Percentiles rank a stretch among this genome's conserved stretches.
phyloP scores from a whole-genome alignment of 2,113 vertebrate genomes.

The Hippocampus guttulatus region DNA sequence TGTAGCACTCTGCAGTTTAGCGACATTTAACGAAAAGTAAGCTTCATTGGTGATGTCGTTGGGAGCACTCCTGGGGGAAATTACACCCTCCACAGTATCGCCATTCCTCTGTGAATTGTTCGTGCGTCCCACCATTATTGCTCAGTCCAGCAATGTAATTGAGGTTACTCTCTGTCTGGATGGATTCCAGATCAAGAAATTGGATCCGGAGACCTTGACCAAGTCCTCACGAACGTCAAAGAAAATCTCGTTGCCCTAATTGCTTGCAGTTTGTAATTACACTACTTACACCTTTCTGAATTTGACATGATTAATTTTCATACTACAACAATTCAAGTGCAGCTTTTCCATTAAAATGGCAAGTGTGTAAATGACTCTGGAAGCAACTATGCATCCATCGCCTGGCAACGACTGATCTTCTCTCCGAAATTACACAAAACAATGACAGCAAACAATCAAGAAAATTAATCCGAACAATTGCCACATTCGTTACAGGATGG shows the following conservation, averaged over 20 bases:
- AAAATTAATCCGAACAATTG: too few relatives aligned
- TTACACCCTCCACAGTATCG: neutral
- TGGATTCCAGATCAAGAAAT: conserved; percentile 9
- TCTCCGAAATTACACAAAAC: too few relatives aligned
- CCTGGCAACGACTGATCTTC: too few relatives aligned
- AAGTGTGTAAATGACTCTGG: conserved; percentile 17
- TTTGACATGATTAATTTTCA: neutral
- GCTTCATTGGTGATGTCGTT: conserved; percentile 4
- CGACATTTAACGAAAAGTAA: conserved; percentile 2
- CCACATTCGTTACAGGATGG: too few relatives aligned
- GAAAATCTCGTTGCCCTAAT: conserved; percentile 1
- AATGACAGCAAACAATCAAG: too few relatives aligned
- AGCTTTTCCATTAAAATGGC: neutral
- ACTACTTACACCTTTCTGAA: conserved; percentile 1
- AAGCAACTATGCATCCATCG: neutral
- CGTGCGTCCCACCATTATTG: conserved; percentile 1
- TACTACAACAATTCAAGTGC: neutral
- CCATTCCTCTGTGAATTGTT: conserved; percentile 1
- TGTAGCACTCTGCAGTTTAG: neutral
- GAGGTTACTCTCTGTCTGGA: conserved; percentile 9
- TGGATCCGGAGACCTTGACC: conserved; percentile 16
- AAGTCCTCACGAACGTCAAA: neutral
- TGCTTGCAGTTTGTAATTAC: neutral
- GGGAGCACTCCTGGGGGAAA: neutral
- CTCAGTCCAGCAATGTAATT: conserved; percentile 1